These are phyloP conservation scores for Isichthys henryi DNA, from an alignment of 2,113 vertebrate genomes.

Conservation along the genomic window DNA sequence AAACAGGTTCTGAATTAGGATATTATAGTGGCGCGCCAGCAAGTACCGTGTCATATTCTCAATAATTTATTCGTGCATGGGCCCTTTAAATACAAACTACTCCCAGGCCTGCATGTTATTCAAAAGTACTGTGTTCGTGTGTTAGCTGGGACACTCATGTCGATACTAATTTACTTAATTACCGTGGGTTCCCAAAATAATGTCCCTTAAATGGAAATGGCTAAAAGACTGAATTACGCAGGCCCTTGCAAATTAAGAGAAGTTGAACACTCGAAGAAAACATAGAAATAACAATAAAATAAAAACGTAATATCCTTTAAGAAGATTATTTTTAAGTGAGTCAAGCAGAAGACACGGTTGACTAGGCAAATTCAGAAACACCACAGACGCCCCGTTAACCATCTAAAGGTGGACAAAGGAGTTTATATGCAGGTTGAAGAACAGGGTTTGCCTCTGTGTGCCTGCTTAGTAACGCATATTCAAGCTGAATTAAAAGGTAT, in stretches of 20 bases:
- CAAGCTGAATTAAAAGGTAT: background rate
- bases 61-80: constrained; percentile 10
- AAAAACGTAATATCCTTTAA: background rate
- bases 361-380: background rate
- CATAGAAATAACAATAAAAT: background rate
- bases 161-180: background rate
- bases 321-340: background rate
- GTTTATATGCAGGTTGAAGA: background rate
- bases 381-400: background rate
- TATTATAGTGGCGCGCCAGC: background rate
- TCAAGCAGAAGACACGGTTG: background rate
- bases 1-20: background rate
- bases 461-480: background rate
- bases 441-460: background rate
- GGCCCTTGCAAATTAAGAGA: background rate
- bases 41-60: background rate
- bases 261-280: background rate
- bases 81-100: constrained; percentile 9
- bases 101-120: background rate
- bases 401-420: constrained; percentile 4
- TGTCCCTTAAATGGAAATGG: background rate
- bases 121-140: background rate
- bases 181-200: background rate
- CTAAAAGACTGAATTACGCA: background rate
- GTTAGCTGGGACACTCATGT: background rate